phyloP scores from a whole-genome alignment of 2,113 vertebrate species.

The Meles meles region DNA sequence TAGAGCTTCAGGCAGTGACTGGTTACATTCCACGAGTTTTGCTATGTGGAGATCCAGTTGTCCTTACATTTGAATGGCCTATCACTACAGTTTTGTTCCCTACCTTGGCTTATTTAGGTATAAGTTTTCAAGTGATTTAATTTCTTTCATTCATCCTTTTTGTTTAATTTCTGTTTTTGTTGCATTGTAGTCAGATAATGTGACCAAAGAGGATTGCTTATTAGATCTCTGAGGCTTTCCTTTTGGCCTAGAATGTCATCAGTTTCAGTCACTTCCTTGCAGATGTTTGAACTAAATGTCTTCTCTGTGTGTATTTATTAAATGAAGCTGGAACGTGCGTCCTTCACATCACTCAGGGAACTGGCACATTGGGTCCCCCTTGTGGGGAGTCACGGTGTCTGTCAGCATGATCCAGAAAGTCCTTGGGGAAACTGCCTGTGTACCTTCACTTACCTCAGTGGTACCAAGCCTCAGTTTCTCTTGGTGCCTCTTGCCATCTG shows the following conservation, averaged over 20 bases:
- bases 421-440: accelerated
- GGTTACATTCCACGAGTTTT: neutral
- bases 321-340: neutral
- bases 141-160: neutral
- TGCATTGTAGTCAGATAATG: neutral
- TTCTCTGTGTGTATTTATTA: neutral
- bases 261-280: neutral
- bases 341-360: neutral
- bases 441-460: neutral
- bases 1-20: neutral
- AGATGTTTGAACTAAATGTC: neutral
- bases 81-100: neutral
- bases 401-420: accelerated
- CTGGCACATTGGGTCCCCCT: neutral
- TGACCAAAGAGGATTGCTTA: neutral
- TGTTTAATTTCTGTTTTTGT: slow-evolving; percentile 27
- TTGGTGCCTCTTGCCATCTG: accelerated
- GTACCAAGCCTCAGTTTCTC: neutral
- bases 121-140: slow-evolving; percentile 8
- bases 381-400: accelerated
- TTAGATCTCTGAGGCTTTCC: neutral
- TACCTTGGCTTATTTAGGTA: slow-evolving; percentile 27
- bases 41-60: neutral
- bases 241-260: neutral
- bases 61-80: neutral